Base-by-base conservation (phyloP, 2,888 invertebrate genomes). In the Pyrrhopygopsis socrates region DNA sequence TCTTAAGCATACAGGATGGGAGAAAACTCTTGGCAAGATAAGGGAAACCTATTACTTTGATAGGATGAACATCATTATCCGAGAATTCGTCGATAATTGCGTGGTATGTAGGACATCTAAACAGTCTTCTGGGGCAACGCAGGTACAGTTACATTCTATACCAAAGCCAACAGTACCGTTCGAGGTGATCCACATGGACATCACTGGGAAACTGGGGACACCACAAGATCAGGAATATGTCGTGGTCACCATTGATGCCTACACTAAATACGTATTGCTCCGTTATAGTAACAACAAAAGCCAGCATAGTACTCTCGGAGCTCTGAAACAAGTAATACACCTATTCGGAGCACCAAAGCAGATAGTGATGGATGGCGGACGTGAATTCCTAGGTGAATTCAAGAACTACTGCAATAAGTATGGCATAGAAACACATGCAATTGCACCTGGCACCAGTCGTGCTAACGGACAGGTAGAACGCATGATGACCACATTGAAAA, bases 21-120 rank as follows among this genome's bases (percentile, higher is more conserved):
- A 92, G 18, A 93, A 91, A 65, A 93, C 92, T 54, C 81, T 27
- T 29, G 83, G 58, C 67, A 84, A 88, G 50, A n/a, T 84, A 0
- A 58, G 30, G 22, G 83, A 84, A 13, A 38, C 24, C 24, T 88
- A 88, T 30, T 88, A 77, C 82, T 87, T 87, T 74, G 65, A 76
- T 18, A 80, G 77, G 6, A 88, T 88, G 88, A 84, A n/a, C 45
- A 76, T 60, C 0, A n/a, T 22, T 15, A 34, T 73, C 3, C 20
- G 65, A 24, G 67, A 20, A 22, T 81, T 81, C 71, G 73, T 81
- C 1, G 84, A 84, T 24, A 84, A 89, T 22, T 89, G 87, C 15
- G 67, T 93, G 0, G 27, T 87, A 22, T 92, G 92, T 50, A 86
- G 70, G 63, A 88, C 86, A 2, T 89, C 90, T 0, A 92, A 92